phyloP scores from a whole-genome alignment of 2,113 vertebrate genomes.

The Phoenicopterus ruber region DNA sequence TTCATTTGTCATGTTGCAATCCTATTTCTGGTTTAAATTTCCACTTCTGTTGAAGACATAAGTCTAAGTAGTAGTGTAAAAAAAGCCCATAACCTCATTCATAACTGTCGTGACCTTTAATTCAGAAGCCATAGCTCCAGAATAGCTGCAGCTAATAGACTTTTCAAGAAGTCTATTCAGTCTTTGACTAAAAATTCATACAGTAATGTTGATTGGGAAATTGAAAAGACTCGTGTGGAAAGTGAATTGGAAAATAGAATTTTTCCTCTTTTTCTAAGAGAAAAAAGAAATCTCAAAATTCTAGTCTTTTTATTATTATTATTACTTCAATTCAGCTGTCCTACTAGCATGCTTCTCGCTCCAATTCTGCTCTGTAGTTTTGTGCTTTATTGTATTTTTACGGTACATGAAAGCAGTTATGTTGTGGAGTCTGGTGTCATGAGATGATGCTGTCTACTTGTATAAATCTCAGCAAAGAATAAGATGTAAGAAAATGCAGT shows the following conservation, averaged over 20 bases:
- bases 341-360: background rate
- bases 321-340: background rate
- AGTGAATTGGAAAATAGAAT: background rate
- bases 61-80: conserved; percentile 21
- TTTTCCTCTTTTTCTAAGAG: background rate
- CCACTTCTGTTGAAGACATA: conserved; percentile 27
- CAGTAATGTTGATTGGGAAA: background rate
- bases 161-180: background rate
- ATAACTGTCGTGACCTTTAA: conserved; percentile 56
- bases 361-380: background rate
- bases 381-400: background rate
- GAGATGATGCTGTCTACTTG: background rate
- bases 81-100: conserved; percentile 49
- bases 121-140: background rate
- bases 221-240: background rate
- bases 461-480: background rate
- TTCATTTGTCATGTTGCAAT: conserved; percentile 59
- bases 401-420: background rate
- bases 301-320: background rate
- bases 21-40: conserved; percentile 58
- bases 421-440: background rate
- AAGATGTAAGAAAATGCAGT: background rate
- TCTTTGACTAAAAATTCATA: conserved; percentile 17
- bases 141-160: conserved; percentile 17
- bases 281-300: background rate